phyloP scores from a whole-genome alignment of 2,113 vertebrate genomes.

The Ovibos moschatus region DNA sequence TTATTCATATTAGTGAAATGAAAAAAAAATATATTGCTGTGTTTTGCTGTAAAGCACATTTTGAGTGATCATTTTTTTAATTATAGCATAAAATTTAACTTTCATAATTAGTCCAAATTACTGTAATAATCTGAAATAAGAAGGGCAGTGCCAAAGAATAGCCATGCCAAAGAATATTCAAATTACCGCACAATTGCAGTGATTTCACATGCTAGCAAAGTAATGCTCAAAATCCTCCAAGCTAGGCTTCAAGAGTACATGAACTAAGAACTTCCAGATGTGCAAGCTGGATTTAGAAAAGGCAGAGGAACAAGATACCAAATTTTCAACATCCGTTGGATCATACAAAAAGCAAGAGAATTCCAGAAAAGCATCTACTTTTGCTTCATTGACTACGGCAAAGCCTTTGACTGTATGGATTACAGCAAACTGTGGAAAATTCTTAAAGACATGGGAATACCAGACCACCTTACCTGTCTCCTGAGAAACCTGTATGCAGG shows the following conservation, averaged over 20 bases:
- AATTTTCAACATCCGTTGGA: not conserved
- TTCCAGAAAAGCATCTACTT: not conserved
- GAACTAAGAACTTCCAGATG: not conserved
- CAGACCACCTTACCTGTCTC: not conserved
- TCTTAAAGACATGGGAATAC: not conserved
- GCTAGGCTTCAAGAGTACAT: not conserved
- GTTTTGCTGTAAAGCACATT: not conserved
- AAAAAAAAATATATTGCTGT: not conserved
- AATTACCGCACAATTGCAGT: not conserved
- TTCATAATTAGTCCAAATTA: not conserved
- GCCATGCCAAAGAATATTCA: not conserved
- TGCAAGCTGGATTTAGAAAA: not conserved
- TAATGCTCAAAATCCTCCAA: not conserved
- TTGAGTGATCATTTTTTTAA: not conserved
- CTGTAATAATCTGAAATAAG: not conserved
- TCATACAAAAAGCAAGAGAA: not conserved
- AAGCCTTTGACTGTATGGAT: not conserved
- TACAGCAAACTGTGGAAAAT: not conserved
- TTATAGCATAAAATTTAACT: not conserved
- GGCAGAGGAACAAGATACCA: not conserved
- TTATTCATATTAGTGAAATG: not conserved
- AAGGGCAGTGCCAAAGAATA: not conserved
- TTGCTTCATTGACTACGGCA: not conserved
- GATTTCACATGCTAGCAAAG: not conserved
- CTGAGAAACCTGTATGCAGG: not conserved